phyloP scores from a whole-genome alignment of 2,888 invertebrate genomes.

The Cantharis flavilabris region DNA sequence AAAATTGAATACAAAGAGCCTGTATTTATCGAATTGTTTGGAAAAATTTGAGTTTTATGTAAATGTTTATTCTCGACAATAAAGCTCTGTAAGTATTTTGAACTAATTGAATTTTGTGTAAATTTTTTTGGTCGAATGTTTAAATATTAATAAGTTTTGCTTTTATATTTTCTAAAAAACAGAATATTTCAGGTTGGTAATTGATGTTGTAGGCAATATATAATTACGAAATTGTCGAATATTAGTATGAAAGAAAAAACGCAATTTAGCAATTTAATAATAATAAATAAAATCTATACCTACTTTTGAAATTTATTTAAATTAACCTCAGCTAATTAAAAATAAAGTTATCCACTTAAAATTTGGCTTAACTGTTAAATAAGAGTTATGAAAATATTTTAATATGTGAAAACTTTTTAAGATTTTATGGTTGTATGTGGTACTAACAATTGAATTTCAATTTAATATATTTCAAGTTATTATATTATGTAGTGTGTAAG shows the following conservation, averaged over 20 bases:
- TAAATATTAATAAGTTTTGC: not conserved
- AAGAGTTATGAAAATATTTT: too few relatives aligned
- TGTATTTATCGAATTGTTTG: too few relatives aligned
- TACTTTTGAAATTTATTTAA: not conserved
- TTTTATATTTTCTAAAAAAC: not conserved
- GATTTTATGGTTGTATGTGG: not conserved
- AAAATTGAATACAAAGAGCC: not conserved
- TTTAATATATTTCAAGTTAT: not conserved
- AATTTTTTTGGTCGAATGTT: not conserved
- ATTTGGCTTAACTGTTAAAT: too few relatives aligned
- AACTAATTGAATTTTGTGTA: not conserved
- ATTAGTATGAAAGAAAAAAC: not conserved
- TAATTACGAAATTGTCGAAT: not conserved
- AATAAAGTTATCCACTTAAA: not conserved
- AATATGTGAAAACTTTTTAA: not conserved
- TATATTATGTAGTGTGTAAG: too few relatives aligned
- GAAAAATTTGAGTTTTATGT: not conserved
- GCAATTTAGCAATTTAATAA: not conserved
- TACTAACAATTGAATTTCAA: not conserved
- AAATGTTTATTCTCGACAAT: not conserved
- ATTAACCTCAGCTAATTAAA: not conserved
- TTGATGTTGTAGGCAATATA: not conserved
- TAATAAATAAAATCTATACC: not conserved
- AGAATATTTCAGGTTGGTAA: not conserved
- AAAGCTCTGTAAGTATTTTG: too few relatives aligned